Percentiles rank a stretch among this genome's conserved stretches.
These are phyloP conservation scores for Pelecanoides urinatrix DNA, from an alignment of 2,113 vertebrate genomes.

Conservation along the genomic window DNA sequence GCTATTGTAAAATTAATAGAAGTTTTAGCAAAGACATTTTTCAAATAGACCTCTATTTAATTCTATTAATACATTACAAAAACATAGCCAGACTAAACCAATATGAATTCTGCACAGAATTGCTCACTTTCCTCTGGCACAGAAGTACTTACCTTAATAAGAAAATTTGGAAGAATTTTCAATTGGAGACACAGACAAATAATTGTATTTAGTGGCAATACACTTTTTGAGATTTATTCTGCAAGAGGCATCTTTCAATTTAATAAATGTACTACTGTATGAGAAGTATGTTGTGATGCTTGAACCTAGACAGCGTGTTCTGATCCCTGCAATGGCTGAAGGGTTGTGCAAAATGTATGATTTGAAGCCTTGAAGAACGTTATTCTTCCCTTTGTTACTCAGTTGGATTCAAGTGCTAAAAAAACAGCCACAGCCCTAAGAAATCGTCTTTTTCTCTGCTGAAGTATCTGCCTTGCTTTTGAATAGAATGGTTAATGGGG, in stretches of 20 bases:
- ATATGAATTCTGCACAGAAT: not conserved
- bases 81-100: not conserved
- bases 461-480: not conserved
- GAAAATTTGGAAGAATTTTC: not conserved
- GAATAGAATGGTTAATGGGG: not conserved
- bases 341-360: not conserved
- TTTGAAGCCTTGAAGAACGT: not conserved
- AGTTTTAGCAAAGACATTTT: not conserved
- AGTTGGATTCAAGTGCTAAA: not conserved
- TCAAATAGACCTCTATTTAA: not conserved
- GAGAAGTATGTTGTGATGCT: not conserved
- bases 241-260: not conserved
- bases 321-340: not conserved
- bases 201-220: not conserved
- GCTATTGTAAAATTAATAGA: not conserved
- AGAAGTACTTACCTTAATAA: not conserved
- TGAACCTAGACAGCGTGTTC: not conserved
- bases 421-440: not conserved
- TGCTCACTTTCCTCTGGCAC: not conserved
- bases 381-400: not conserved
- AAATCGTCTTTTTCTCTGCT: not conserved
- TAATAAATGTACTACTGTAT: not conserved
- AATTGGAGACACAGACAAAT: not conserved
- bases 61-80: not conserved
- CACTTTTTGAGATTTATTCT: not conserved